These are phyloP conservation scores for Piscicola geometra DNA, from an alignment of 2,888 invertebrate genomes.

Conservation along the genomic window DNA sequence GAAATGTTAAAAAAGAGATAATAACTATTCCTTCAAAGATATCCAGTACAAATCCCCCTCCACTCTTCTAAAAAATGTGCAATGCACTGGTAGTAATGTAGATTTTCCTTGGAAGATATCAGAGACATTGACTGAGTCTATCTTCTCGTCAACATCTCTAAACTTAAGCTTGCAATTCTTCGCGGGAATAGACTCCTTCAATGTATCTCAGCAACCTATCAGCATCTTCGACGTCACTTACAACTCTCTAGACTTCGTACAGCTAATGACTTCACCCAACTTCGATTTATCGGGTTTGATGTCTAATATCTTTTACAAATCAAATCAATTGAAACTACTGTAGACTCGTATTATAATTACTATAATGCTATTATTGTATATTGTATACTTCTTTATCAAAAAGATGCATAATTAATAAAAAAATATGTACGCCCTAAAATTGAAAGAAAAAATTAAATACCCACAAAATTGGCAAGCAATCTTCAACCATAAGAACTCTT, in stretches of 20 bases:
- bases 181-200: not conserved
- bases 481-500: not conserved
- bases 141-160: not conserved
- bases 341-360: no score
- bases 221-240: not conserved
- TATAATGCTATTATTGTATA: no score
- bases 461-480: no score
- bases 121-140: not conserved
- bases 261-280: not conserved
- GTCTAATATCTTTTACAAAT: no score
- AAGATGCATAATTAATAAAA: no score
- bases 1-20: not conserved
- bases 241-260: not conserved
- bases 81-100: not conserved
- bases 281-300: not conserved
- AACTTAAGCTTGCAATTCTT: not conserved
- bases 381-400: no score
- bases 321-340: no score
- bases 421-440: no score
- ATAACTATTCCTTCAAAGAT: not conserved
- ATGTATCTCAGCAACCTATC: not conserved
- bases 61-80: not conserved
- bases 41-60: not conserved
- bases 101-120: not conserved
- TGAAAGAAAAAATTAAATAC: no score